Evolutionary conservation across 2,888 invertebrate genomes (phyloP).

Genomic region (Napeogenes sylphis): DNA sequence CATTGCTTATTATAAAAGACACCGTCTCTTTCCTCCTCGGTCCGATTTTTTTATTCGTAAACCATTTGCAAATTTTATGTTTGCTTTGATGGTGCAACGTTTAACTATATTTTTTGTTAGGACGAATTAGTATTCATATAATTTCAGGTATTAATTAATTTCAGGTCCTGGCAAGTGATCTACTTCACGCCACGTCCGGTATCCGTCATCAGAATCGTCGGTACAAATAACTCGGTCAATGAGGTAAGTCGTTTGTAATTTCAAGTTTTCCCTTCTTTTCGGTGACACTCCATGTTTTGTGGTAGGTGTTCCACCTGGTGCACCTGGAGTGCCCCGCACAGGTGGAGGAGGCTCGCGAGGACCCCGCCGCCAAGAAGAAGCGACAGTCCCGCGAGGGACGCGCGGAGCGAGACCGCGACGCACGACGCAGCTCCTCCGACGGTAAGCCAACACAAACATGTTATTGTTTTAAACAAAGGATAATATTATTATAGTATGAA

Average conservation of each 20-base stretch:
- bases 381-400: slow-evolving; percentile 41
- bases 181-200: slow-evolving; percentile 90
- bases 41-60: too few relatives aligned
- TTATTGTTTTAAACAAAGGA: background rate
- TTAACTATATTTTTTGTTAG: too few relatives aligned
- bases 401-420: slow-evolving; percentile 18
- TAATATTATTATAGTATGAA: too few relatives aligned
- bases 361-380: slow-evolving; percentile 55
- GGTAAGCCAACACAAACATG: background rate
- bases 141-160: too few relatives aligned
- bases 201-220: slow-evolving; percentile 95
- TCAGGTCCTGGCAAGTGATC: slow-evolving; percentile 95
- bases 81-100: too few relatives aligned
- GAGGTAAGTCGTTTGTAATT: slow-evolving; percentile 79
- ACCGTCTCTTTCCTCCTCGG: too few relatives aligned
- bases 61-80: too few relatives aligned
- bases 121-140: too few relatives aligned
- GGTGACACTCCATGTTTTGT: slow-evolving; percentile 6
- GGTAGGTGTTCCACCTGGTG: slow-evolving; percentile 96
- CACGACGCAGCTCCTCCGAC: slow-evolving; percentile 15
- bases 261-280: background rate
- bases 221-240: slow-evolving; percentile 97
- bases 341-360: slow-evolving; percentile 62
- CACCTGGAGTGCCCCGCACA: slow-evolving; percentile 97
- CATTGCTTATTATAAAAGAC: background rate